phyloP scores from a whole-genome alignment of 2,797 vertebrate genomes.

The Acrossocheilus fasciatus region DNA sequence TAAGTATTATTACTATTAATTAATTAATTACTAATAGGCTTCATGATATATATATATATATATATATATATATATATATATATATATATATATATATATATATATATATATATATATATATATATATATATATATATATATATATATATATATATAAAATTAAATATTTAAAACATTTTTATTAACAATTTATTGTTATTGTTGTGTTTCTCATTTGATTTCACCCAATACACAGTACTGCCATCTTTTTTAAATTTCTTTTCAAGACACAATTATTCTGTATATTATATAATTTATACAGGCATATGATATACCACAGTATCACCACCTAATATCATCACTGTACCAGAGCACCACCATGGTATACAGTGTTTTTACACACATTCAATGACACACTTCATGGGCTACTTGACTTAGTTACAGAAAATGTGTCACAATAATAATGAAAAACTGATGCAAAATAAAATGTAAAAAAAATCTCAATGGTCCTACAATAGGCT shows the following conservation, averaged over 20 bases:
- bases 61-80: too few species aligned
- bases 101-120: too few species aligned
- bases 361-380: not conserved
- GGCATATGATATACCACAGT: not conserved
- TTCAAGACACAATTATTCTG: too few species aligned
- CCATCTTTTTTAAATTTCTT: too few species aligned
- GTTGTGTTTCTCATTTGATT: too few species aligned
- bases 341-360: not conserved
- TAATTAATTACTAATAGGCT: too few species aligned
- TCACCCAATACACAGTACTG: not conserved
- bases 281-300: not conserved
- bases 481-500: not conserved
- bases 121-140: too few species aligned
- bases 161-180: too few species aligned
- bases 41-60: too few species aligned
- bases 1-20: too few species aligned
- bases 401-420: not conserved
- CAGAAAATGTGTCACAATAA: not conserved
- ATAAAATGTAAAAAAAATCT: not conserved
- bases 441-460: not conserved
- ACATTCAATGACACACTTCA: not conserved
- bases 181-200: too few species aligned
- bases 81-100: not conserved
- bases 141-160: not conserved
- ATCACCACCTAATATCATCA: not conserved